Evolutionary conservation across 2,113 vertebrate species (phyloP), one percentile per base, ranked within the genome.

Genomic region (Salvelinus alpinus): DNA sequence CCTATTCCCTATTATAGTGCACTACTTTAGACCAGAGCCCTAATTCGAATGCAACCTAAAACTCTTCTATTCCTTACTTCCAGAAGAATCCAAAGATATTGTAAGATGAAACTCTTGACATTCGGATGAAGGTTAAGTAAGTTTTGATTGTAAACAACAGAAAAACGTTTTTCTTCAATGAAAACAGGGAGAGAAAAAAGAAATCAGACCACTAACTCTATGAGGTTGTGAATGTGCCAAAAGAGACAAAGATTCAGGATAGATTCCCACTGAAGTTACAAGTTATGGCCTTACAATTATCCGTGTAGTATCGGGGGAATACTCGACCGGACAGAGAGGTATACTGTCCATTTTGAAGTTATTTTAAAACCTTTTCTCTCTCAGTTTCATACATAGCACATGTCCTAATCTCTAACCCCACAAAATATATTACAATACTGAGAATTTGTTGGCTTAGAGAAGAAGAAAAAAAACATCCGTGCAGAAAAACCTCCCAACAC

Each of bases 401-500:
- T n/a, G 51, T 57, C 71, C 24, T 27, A 27, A 57, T 25, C 20
- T 14, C n/a, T 27, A 31, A 57, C 25, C n/a, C 14, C 67, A 74
- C 38, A 59, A 12, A 77, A 18, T 27, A 38, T 18, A 62, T 62
- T 9, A 2, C 59, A 38, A 68, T n/a, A 57, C 24, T 27, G 1
- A 71, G 27, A n/a, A 54, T 59, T 11, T 65, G 16, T 54, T 18
- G 51, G 51, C 16, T 18, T 54, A 31, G 29, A 31, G 25, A 31
- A 31, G 5, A 31, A 5, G 3, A 1, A 51, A 18, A n/a, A 13
- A 5, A 13, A 8, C 29, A 44, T 47, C 62, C 24, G 22, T 70
- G 6, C 3, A 0, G 7, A 51, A 70, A 7, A 51, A 70, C 5
- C 20, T 5, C 71, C 51, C 51, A 54, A 16, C 1, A 92, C 91